Conservation (phyloP, 2,888 invertebrate genomes). For the Drosophila stalkeri region DNA sequence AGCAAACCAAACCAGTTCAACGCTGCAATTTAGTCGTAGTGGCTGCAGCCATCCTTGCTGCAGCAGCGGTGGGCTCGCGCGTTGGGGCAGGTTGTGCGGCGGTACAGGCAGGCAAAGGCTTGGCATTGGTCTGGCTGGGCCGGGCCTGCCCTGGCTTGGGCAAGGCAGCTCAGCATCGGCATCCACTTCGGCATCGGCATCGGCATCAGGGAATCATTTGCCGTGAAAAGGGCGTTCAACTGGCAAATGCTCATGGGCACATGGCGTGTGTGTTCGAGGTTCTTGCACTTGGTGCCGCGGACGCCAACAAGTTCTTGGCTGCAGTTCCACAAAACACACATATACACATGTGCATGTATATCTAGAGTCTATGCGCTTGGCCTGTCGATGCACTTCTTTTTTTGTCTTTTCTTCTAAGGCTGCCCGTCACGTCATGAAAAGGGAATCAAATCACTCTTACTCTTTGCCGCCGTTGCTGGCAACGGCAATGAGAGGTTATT, state of each 20-base stretch:
- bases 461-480: slow-evolving; percentile 61
- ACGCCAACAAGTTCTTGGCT: slow-evolving; percentile 52
- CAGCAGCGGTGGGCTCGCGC: slow-evolving; percentile 34
- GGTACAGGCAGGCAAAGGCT: slow-evolving; percentile 44
- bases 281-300: slow-evolving; percentile 61
- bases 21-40: slow-evolving; percentile 43
- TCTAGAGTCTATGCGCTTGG: slow-evolving; percentile 7
- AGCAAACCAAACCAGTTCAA: slow-evolving; percentile 71
- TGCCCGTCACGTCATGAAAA: slow-evolving; percentile 74
- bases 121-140: slow-evolving; percentile 9
- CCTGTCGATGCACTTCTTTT: slow-evolving; percentile 30
- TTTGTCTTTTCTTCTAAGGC: slow-evolving; percentile 51
- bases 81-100: slow-evolving; percentile 71
- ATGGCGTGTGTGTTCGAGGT: slow-evolving; percentile 68
- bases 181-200: slow-evolving; percentile 38
- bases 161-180: slow-evolving; percentile 38
- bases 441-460: slow-evolving; percentile 82
- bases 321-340: slow-evolving; percentile 16
- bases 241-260: slow-evolving; percentile 74
- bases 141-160: slow-evolving; percentile 6
- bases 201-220: slow-evolving; percentile 83
- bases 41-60: slow-evolving; percentile 50
- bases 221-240: slow-evolving; percentile 85
- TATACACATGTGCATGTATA: not conserved
- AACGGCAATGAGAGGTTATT: slow-evolving; percentile 62